A percentile compares a stretch with the other conserved stretches of the same genome.
phyloP scores from a whole-genome alignment of 2,797 vertebrate species.

The Cephalopachus bancanus region DNA sequence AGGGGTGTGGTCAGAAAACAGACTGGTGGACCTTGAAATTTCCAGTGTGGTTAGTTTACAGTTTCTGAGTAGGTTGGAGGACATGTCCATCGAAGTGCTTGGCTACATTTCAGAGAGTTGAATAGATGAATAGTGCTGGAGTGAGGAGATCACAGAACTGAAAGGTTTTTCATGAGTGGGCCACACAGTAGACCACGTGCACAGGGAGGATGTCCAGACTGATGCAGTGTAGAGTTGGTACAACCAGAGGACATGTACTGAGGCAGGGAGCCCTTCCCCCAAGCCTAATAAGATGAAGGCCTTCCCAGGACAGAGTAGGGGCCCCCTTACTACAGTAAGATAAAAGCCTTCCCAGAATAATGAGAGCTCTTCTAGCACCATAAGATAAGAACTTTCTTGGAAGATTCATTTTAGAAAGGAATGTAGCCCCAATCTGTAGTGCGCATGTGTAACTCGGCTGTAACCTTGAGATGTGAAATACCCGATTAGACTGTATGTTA shows the following conservation, averaged over 20 bases:
- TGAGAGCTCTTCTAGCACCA: no score
- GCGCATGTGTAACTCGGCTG: no score
- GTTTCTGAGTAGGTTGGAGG: neutral
- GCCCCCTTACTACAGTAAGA: no score
- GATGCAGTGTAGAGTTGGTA: neutral
- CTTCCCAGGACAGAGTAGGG: no score
- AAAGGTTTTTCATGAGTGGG: neutral
- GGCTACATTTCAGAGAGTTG: neutral
- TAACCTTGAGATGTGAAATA: no score
- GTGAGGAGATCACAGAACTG: neutral
- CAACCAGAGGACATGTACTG: neutral
- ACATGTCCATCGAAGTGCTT: neutral
- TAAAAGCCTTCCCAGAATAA: no score
- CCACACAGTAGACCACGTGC: neutral
- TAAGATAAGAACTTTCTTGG: no score
- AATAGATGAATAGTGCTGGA: neutral
- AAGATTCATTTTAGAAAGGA: no score
- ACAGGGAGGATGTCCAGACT: neutral
- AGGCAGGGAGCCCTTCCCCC: no score
- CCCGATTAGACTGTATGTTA: no score
- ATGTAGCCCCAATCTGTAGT: no score
- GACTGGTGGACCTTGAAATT: neutral
- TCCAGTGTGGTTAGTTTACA: neutral
- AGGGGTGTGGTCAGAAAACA: neutral
- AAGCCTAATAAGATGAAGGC: no score